Evolutionary conservation across 2,797 vertebrate genomes (phyloP), one percentile per base, ranked within the genome.

Genomic region (Coendou prehensilis): DNA sequence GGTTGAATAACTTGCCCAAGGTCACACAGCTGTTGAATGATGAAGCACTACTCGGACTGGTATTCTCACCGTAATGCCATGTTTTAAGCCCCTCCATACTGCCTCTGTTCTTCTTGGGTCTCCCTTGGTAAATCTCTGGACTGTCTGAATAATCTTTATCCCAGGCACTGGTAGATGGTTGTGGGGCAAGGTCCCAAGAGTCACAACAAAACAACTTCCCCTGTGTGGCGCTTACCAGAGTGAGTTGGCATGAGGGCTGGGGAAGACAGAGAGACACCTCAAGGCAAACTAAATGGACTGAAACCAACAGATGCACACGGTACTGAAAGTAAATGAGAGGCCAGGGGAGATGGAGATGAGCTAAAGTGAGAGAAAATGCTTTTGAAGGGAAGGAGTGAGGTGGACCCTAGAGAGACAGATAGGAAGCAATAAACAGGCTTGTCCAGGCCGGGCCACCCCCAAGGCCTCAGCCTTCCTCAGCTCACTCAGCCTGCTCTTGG

Each of bases 321-420:
- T 82, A 20, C n/a, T n/a, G 41, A 87, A 61, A 95, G 90, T 90
- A 76, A 81, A 37, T 1, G 37, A 45, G 52, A 64, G 75, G 57
- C 69, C 5, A 3, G 59, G 75, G 17, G 87, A 79, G 30, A 45
- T 4, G 14, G 20, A 28, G 67, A 81, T 56, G 56, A 67, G 90
- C 56, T 18, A 5, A 75, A 17, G n/a, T 10, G 52, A 30, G 30
- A 81, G 33, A 63, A 87, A 87, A 80, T 26, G 61, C n/a, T 92
- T 92, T 82, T 75, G 78, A 93, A 93, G 76, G 37, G 69, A 75
- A 92, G 67, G 50, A 22, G 54, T 82, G 86, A 80, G 85, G 75
- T 73, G 67, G 67, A 63, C 90, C 56, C 61, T 52, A 9, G 82
- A 93, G 86, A 94, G 84, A 45, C 4, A 2, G 7, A 57, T 3